phyloP scores from a whole-genome alignment of 2,113 vertebrate species.

The Engraulis encrasicolus region DNA sequence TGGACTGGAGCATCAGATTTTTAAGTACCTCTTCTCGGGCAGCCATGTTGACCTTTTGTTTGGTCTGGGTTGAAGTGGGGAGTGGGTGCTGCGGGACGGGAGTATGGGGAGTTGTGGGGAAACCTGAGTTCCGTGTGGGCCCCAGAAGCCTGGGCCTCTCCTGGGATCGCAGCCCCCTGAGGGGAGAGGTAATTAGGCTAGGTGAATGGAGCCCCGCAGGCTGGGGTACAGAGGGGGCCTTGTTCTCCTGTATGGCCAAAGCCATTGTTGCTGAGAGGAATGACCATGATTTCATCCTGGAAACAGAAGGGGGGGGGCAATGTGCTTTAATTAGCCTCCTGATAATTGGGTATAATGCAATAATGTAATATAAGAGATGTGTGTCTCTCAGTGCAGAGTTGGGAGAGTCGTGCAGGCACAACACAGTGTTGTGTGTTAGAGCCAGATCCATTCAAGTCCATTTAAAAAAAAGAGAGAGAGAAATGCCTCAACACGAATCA shows the following conservation, averaged over 20 bases:
- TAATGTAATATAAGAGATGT: slow-evolving; percentile 64
- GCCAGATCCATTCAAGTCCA: not conserved
- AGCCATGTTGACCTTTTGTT: not conserved
- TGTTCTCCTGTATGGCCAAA: slow-evolving; percentile 66
- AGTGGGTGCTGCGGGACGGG: not conserved
- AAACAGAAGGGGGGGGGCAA: slow-evolving; percentile 63
- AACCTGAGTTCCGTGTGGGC: slow-evolving; percentile 57
- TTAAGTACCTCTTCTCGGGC: not conserved
- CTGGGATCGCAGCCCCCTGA: slow-evolving; percentile 59
- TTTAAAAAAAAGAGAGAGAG: too few species aligned
- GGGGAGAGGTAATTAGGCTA: slow-evolving; percentile 76
- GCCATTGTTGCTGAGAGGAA: slow-evolving; percentile 65
- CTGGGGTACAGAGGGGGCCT: slow-evolving; percentile 73
- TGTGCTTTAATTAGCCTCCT: slow-evolving; percentile 68
- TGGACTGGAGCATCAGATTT: not conserved
- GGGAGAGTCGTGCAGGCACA: slow-evolving; percentile 47
- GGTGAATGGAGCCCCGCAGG: slow-evolving; percentile 73
- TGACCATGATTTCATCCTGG: slow-evolving; percentile 65
- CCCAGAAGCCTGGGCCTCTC: slow-evolving; percentile 62
- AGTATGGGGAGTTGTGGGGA: slow-evolving; percentile 11
- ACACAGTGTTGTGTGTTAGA: slow-evolving; percentile 49
- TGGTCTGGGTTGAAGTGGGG: not conserved
- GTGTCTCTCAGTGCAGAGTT: slow-evolving; percentile 41
- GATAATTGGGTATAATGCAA: slow-evolving; percentile 72
- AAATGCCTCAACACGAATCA: not conserved